Evolutionary conservation across 2,113 vertebrate species (phyloP).

Genomic region (Formicarius rufipectus): DNA sequence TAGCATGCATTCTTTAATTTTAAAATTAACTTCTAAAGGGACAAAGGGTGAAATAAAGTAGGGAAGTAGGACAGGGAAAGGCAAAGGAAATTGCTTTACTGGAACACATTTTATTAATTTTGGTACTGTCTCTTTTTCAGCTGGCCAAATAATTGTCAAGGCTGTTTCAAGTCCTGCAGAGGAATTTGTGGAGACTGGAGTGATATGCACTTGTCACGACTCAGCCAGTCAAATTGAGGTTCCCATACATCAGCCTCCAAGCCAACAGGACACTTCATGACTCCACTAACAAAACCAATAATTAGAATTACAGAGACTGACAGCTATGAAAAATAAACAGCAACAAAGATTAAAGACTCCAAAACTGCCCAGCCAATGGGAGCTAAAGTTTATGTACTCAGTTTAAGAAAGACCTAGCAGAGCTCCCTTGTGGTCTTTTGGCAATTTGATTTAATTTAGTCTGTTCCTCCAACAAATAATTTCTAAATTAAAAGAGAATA

Average conservation of each 20-base stretch:
- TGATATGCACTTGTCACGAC: conserved; percentile 24
- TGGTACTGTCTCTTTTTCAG: conserved; percentile 50
- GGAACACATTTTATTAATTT: conserved; percentile 68
- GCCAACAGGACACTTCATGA: conserved; percentile 33
- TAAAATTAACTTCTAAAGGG: conserved; percentile 51
- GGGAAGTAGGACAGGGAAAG: conserved; percentile 14
- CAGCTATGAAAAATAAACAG: conserved; percentile 67
- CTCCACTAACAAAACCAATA: conserved; percentile 49
- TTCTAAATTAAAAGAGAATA: conserved; percentile 47
- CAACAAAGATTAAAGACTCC: conserved; percentile 49
- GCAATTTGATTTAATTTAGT: conserved; percentile 59
- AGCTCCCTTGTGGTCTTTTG: conserved; percentile 37
- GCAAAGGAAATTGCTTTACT: conserved; percentile 65
- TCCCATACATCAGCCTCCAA: conserved; percentile 27
- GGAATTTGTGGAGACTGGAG: not conserved
- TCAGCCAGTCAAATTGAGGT: conserved; percentile 11
- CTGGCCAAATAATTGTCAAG: conserved; percentile 37
- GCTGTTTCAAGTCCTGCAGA: conserved; percentile 38
- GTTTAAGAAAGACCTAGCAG: conserved; percentile 17
- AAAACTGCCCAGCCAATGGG: not conserved
- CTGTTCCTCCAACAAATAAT: conserved; percentile 51
- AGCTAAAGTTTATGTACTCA: conserved; percentile 28
- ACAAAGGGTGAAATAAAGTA: conserved; percentile 55
- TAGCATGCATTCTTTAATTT: conserved; percentile 39
- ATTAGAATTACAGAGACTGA: conserved; percentile 50